These are phyloP conservation scores for Balaeniceps rex DNA, from an alignment of 2,113 vertebrate species.

Conservation along the genomic window DNA sequence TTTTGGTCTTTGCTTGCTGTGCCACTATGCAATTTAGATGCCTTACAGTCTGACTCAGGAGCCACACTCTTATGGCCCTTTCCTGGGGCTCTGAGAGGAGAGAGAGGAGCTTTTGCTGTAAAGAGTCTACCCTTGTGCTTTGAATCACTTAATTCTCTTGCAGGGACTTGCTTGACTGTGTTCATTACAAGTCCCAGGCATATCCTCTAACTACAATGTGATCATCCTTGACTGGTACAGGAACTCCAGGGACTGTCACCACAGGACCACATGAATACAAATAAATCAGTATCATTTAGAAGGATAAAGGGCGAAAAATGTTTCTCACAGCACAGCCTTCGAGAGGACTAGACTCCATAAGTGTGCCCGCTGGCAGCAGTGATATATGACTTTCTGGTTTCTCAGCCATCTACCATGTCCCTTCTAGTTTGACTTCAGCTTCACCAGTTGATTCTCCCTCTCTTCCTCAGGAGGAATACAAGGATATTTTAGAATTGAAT, in stretches of 20 bases:
- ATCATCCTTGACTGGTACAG: background rate
- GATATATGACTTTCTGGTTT: background rate
- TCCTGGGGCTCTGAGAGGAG: background rate
- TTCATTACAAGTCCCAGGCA: background rate
- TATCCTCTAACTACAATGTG: background rate
- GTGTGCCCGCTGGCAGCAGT: background rate
- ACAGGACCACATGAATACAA: background rate
- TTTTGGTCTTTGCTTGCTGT: background rate
- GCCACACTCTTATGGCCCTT: background rate
- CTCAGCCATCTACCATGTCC: background rate
- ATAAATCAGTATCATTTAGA: background rate
- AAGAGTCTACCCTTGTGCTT: background rate
- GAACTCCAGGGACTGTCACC: background rate
- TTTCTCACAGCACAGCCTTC: background rate
- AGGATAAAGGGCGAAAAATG: background rate
- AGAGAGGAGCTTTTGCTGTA: background rate
- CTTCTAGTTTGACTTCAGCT: background rate
- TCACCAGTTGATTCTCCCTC: background rate
- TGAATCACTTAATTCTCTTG: background rate
- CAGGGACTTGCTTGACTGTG: background rate
- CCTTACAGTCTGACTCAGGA: background rate
- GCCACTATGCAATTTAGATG: background rate
- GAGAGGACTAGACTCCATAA: background rate
- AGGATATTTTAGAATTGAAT: background rate
- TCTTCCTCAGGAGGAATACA: background rate